phyloP scores from a whole-genome alignment of 2,888 invertebrate species.

The Cyrtodaria siliqua region DNA sequence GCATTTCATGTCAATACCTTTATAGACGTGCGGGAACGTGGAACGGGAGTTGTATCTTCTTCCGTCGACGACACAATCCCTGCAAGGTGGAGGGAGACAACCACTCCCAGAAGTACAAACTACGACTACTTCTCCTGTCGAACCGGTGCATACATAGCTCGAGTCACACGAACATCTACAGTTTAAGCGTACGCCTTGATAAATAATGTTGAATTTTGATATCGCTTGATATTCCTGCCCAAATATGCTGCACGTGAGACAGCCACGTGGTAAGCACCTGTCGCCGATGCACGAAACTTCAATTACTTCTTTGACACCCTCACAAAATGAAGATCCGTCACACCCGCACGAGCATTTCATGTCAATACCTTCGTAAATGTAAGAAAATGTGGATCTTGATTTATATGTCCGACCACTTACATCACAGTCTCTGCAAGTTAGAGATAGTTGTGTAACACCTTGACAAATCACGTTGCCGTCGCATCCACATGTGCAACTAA shows the following conservation, averaged over 20 bases:
- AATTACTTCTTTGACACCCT: conserved; percentile 19
- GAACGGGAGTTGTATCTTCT: conserved; percentile 54
- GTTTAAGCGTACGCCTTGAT: conserved; percentile 26
- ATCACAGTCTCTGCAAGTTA: conserved; percentile 35
- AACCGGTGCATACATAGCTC: conserved; percentile 42
- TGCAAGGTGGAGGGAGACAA: conserved; percentile 31
- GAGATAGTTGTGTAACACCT: no score
- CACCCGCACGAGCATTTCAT: conserved; percentile 57
- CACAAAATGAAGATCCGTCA: conserved; percentile 39
- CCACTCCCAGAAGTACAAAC: conserved; percentile 46
- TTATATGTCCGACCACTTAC: conserved; percentile 56
- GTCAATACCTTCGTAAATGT: conserved; percentile 48
- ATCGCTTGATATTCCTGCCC: conserved; percentile 41
- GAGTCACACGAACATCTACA: conserved; percentile 57
- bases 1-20: conserved; percentile 49
- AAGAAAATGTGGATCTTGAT: conserved; percentile 66
- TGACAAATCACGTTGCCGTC: conserved; percentile 11
- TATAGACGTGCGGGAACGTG: conserved; percentile 34
- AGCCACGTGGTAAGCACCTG: conserved; percentile 41
- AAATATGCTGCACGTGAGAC: conserved; percentile 46
- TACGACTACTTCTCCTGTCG: conserved; percentile 21
- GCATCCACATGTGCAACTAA: conserved; percentile 25
- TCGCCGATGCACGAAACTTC: conserved; percentile 32
- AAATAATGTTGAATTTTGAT: conserved; percentile 44
- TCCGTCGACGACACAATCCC: conserved; percentile 38